Base-by-base conservation (phyloP, 2,113 vertebrate species). In the Tragelaphus buxtoni region DNA sequence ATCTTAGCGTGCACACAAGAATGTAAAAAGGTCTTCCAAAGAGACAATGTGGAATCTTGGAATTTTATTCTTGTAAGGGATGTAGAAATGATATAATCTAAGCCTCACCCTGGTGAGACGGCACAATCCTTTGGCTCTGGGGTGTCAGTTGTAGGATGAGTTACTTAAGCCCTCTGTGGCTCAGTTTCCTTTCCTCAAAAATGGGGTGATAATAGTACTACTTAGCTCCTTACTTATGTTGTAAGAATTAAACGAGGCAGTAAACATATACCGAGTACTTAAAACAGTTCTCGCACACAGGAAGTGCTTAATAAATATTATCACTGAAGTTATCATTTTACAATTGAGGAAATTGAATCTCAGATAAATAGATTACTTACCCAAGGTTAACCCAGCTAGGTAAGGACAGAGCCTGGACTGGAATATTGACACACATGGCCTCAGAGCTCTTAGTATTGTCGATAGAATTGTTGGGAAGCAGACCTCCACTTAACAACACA, bases 261-360 rank as follows among this genome's bases (percentile, higher is more conserved):
- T 88, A 92, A 85, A 88, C 53, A 45, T 18, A 60, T 22, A 35
- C 1, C 0, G 45, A 74, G 39, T 55, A 60, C 80, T 55, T 94
- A 24, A 86, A 55, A 86, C 49, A 55, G 42, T 94, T 88, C 35
- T 95, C 0, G 26, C 28, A 88, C 28, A 69, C 55, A 93, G 65
- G 58, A 95, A 94, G 80, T 58, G 26, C 80, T 60, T 74, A 53
- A 69, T 87, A 91, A 80, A 74, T 91, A 93, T 35, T 96, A 72
- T 81, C 26, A 2, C 32, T 83, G 84, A 94, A 93, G 79, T 92
- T 76, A 82, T 26, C 82, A 45, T 61, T 95, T 93, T 51, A 79
- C 83, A 80, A 5, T 88, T 47, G 92, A 96, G 87, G 96, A 88
- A 94, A 88, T 47, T 82, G 87, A 95, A 94, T 90, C 65, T 55